A percentile compares a stretch with the other conserved stretches of the same genome.
These are phyloP conservation scores for Brachyptera risi DNA, from an alignment of 2,888 invertebrate genomes.

Conservation along the genomic window DNA sequence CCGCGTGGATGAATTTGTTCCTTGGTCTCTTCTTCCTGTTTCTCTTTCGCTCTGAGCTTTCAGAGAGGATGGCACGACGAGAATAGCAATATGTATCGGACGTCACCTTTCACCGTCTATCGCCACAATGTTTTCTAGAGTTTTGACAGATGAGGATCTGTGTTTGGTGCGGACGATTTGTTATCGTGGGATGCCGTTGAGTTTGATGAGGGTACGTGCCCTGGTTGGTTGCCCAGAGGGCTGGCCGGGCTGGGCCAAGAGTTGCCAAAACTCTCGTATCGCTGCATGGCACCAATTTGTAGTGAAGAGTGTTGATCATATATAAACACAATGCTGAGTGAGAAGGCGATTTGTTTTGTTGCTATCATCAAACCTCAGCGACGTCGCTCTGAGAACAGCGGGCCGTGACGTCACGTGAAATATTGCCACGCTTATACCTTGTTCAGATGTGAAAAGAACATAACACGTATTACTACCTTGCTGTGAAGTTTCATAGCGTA, in stretches of 20 bases:
- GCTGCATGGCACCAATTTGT: too few relatives aligned
- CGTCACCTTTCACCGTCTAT: background rate
- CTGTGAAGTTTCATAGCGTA: too few relatives aligned
- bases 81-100: background rate
- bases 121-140: background rate
- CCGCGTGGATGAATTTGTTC: background rate
- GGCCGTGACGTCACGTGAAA: background rate
- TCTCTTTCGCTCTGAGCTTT: background rate
- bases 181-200: background rate
- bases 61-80: background rate
- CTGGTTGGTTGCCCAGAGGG: too few relatives aligned
- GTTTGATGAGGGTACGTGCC: slow-evolving; percentile 2
- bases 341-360: background rate
- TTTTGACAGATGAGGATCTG: background rate
- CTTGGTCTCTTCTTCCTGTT: background rate
- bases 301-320: background rate
- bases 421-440: too few relatives aligned
- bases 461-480: too few relatives aligned
- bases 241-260: too few relatives aligned
- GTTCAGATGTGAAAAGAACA: too few relatives aligned
- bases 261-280: too few relatives aligned
- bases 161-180: background rate
- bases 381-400: background rate
- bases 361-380: background rate
- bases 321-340: background rate